These are phyloP conservation scores for Apogon hyalosoma DNA, from an alignment of 2,797 vertebrate species.

Conservation along the genomic window DNA sequence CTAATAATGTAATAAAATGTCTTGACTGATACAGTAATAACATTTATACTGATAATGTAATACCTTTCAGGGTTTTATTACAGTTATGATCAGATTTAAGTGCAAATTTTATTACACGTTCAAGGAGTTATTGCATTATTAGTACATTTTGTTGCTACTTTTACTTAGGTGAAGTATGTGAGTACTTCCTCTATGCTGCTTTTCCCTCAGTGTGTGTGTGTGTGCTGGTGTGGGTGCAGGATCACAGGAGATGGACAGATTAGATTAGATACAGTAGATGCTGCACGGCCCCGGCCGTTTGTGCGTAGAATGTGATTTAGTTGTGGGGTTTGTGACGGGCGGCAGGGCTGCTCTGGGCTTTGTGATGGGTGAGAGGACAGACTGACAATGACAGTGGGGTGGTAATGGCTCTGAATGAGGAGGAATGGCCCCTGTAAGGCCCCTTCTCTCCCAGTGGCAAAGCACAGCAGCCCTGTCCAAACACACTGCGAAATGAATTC, in stretches of 20 bases:
- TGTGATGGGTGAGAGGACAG: slow-evolving; percentile 79
- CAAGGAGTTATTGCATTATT: too few relatives aligned
- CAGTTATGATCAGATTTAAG: too few relatives aligned
- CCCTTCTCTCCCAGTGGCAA: slow-evolving; percentile 41
- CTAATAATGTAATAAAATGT: too few relatives aligned
- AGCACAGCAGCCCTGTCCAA: slow-evolving; percentile 63
- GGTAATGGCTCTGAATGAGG: slow-evolving; percentile 81
- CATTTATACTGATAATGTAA: neutral
- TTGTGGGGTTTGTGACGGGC: slow-evolving; percentile 65
- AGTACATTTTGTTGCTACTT: too few relatives aligned
- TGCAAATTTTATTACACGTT: too few relatives aligned
- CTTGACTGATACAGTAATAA: too few relatives aligned
- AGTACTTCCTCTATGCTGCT: neutral
- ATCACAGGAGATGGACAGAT: slow-evolving; percentile 80
- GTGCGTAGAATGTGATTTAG: slow-evolving; percentile 82
- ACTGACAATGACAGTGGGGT: slow-evolving; percentile 77
- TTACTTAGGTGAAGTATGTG: neutral
- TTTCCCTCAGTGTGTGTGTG: slow-evolving; percentile 9
- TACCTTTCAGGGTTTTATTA: too few relatives aligned
- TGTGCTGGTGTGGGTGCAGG: slow-evolving; percentile 44
- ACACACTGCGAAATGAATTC: slow-evolving; percentile 68
- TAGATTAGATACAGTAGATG: slow-evolving; percentile 80
- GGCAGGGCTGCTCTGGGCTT: slow-evolving; percentile 59
- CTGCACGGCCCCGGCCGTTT: slow-evolving; percentile 64
- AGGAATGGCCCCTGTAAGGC: slow-evolving; percentile 74